Evolutionary conservation across 2,888 invertebrate species (phyloP).

Genomic region (Pycnomerus fuliginosus): DNA sequence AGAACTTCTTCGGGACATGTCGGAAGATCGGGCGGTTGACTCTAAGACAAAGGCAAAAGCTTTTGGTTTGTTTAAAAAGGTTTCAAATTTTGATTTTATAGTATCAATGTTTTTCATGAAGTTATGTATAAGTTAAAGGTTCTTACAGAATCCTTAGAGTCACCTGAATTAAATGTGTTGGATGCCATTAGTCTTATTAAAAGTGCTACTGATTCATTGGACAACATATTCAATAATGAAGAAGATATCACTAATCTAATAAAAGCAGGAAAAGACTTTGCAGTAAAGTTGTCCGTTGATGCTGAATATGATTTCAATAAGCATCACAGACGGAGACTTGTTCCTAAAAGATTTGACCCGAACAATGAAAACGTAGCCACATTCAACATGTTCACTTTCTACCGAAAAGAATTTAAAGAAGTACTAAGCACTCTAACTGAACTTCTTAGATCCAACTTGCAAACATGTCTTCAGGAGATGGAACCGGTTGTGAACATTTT

Average conservation of each 20-base stretch:
- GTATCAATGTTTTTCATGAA: neutral
- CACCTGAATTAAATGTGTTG: neutral
- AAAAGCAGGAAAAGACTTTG: neutral
- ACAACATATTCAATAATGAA: neutral
- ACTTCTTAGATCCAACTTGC: too few species aligned
- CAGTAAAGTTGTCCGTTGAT: neutral
- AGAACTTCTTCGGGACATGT: neutral
- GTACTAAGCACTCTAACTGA: too few species aligned
- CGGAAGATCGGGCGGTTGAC: neutral
- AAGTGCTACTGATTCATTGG: neutral
- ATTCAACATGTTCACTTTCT: too few species aligned
- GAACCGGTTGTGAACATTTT: too few species aligned
- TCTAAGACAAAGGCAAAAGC: neutral
- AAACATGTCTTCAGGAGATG: too few species aligned
- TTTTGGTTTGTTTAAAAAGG: neutral
- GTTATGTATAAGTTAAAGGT: conserved; percentile 1
- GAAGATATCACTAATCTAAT: neutral
- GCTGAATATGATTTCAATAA: neutral
- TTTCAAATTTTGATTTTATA: neutral
- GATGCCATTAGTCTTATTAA: neutral
- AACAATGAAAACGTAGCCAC: too few species aligned
- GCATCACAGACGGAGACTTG: neutral
- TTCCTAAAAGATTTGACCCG: neutral
- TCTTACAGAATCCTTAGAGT: neutral
- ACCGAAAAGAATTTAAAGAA: too few species aligned